A percentile compares a stretch with the other conserved stretches of the same genome.
phyloP scores from a whole-genome alignment of 1,140 invertebrate genomes.

The Nylanderia fulva region DNA sequence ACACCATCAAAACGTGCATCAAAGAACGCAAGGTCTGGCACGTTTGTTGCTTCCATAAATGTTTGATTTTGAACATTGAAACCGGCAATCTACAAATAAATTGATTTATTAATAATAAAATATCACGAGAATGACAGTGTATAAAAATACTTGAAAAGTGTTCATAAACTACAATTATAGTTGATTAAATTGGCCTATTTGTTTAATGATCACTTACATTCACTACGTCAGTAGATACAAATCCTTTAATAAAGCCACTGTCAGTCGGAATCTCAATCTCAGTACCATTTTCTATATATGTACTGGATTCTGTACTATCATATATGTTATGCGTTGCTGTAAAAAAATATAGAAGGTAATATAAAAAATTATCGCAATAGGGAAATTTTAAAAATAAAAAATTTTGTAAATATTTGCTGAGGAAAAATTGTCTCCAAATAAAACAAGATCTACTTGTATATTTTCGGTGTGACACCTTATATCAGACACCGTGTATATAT shows the following conservation, averaged over 20 bases:
- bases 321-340: conserved; percentile 96
- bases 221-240: conserved; percentile 95
- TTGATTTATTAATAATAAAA: background rate
- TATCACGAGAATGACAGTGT: background rate
- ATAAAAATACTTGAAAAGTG: background rate
- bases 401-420: too few relatives aligned
- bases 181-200: background rate
- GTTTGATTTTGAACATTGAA: conserved; percentile 92
- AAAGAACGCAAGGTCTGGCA: conserved; percentile 96
- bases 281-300: conserved; percentile 96
- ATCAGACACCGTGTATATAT: background rate
- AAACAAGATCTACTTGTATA: too few relatives aligned
- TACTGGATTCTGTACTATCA: conserved; percentile 93
- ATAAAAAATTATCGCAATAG: background rate
- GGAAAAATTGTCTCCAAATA: too few relatives aligned
- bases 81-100: conserved; percentile 89
- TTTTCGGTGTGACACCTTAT: too few relatives aligned
- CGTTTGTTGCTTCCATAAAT: conserved; percentile 98
- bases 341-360: conserved; percentile 77
- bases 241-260: conserved; percentile 97
- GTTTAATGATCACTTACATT: conserved; percentile 87
- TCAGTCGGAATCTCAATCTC: conserved; percentile 98
- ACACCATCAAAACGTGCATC: conserved; percentile 99
- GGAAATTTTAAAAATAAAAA: background rate
- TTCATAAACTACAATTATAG: background rate